Base-by-base conservation (phyloP, 2,797 vertebrate species). In the Poecile montanus region DNA sequence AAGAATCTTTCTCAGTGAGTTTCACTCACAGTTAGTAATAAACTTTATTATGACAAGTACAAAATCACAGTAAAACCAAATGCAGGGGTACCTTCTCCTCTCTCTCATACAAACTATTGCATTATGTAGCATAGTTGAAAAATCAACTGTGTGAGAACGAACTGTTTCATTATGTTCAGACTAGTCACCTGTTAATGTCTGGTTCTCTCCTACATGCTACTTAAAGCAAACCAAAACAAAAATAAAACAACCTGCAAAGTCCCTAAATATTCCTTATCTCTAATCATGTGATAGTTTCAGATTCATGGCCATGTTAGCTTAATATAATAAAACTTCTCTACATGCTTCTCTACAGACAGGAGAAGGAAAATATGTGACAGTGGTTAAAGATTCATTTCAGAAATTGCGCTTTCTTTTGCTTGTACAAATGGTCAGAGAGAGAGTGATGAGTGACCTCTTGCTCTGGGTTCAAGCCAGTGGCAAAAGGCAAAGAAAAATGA, bases 401-500 rank as follows among this genome's bases (percentile, higher is more conserved):
- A 81, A 93, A 85, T 68, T 38, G 44, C 84, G 50, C 16, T 51
- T 72, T 79, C 90, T 83, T 93, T 98, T 95, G 84, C 94, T 94
- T 96, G 77, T 47, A 78, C 82, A 95, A 97, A 92, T 88, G 71
- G 72, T 93, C 90, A 93, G 73, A 93, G 26, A 94, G 71, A 94
- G 71, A 87, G 91, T 93, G 95, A 96, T 81, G 96, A 97, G 88
- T 97, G 96, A 97, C 96, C 95, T 74, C 73, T 87, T 85, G 65
- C 88, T 95, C 92, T 81, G 78, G 95, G 95, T 96, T 96, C 88
- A 96, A 80, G 60, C 51, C 93, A 90, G 91, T 85, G 95, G 87
- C 66, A 88, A 96, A 97, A 88, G 62, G 51, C 75, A 92, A 94
- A 97, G 96, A 97, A 97, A 98, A 97, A 94, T 89, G 54, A 91